Conservation (phyloP, 2,797 vertebrate genomes). For the Lerista edwardsae region DNA sequence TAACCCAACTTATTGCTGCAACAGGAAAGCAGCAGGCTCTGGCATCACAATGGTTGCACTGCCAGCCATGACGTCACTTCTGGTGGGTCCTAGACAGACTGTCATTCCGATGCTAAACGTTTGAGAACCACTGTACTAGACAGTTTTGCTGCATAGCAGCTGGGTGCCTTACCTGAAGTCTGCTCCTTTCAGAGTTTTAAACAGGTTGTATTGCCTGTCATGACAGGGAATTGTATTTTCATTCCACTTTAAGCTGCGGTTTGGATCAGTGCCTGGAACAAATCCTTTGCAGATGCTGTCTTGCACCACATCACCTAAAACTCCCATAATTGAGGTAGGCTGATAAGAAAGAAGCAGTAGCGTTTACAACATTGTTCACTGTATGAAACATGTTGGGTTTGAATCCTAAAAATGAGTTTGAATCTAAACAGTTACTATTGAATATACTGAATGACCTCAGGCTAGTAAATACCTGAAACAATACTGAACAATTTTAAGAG, state of each 20-base stretch:
- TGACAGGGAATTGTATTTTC: slow-evolving; percentile 49
- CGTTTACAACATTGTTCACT: neutral
- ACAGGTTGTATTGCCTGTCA: slow-evolving; percentile 36
- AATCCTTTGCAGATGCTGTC: slow-evolving; percentile 18
- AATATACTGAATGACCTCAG: neutral
- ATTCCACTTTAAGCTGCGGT: slow-evolving; percentile 52
- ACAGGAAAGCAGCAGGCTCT: too few species aligned
- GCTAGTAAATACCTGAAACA: neutral
- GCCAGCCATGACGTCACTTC: too few species aligned
- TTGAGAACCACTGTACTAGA: too few species aligned
- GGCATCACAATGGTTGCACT: too few species aligned
- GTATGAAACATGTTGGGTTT: neutral
- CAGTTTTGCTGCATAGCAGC: neutral
- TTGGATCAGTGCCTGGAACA: slow-evolving; percentile 49
- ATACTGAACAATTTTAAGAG: neutral
- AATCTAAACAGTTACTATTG: neutral
- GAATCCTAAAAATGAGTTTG: neutral
- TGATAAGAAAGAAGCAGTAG: slow-evolving; percentile 40
- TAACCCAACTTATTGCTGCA: too few species aligned
- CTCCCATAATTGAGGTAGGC: slow-evolving; percentile 63
- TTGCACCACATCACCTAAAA: slow-evolving; percentile 3
- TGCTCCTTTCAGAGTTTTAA: slow-evolving; percentile 32
- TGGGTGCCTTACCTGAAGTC: slow-evolving; percentile 61
- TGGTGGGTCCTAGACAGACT: too few species aligned
- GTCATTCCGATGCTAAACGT: too few species aligned